Base-by-base conservation (phyloP, 2,113 vertebrate species). In the Rhynchopsitta pachyrhyncha region DNA sequence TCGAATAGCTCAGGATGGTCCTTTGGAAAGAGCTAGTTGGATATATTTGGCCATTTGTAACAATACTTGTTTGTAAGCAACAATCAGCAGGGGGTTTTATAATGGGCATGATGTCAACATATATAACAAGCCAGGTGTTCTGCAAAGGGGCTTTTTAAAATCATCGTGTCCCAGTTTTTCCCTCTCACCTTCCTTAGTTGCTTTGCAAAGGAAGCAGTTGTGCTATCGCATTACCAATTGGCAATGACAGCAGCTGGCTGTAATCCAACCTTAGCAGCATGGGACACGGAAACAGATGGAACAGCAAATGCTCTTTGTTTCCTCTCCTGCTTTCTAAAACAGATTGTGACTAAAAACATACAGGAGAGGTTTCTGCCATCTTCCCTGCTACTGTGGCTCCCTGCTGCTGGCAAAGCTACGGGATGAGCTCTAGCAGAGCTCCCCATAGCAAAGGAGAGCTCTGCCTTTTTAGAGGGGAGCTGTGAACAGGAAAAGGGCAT, bases 301-400 rank as follows among this genome's bases (percentile, higher is more conserved):
- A 41, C 55, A 88, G 93, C 94, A 97, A 97, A 94, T 92, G 95
- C 42, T 93, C 64, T 82, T 91, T 95, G 82, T 86, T 93, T 90
- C 80, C 71, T 59, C 33, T 88, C 75, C 46, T 76, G 47, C 63
- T 82, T 88, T 81, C 59, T 77, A 37, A 95, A 96, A 57, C 80
- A 91, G 68, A 89, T 53, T 92, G 76, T 85, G 81, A 82, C 71
- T 80, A 9, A 79, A 95, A 94, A 92, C 78, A 86, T 70, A 47
- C 53, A 76, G 78, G 7, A 64, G 27, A 76, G 37, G 24, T 39
- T 92, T 95, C 74, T 93, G 70, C 64, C 31, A 27, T 88, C 76
- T 93, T 77, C 46, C 42, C 35, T 59, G 37, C 76, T 88, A 10
- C 57, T 0, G 1, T 31, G 44, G 29, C 78, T 91, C 73, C 28